Conservation (phyloP, 2,888 invertebrate species). For the Neuroscelio doddi region DNA sequence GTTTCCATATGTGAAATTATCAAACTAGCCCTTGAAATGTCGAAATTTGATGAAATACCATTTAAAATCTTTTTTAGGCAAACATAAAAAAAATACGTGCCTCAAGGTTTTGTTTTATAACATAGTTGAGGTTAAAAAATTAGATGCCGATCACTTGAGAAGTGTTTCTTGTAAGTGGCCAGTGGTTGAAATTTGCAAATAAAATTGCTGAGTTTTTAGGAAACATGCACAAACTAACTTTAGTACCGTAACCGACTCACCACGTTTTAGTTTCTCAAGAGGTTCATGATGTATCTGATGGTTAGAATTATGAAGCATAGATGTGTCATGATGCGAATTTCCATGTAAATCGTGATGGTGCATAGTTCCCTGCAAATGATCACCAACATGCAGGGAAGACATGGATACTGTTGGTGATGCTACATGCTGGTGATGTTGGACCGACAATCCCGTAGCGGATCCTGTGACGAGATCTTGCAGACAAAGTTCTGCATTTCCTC, state of each 20-base stretch:
- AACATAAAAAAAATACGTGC: too few relatives aligned
- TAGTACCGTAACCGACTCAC: conserved; percentile 74
- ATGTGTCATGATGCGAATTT: conserved; percentile 73
- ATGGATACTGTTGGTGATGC: conserved; percentile 74
- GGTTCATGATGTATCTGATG: conserved; percentile 82
- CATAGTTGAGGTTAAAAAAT: too few relatives aligned
- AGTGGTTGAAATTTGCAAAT: neutral
- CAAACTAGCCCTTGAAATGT: too few relatives aligned
- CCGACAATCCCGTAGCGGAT: conserved; percentile 73
- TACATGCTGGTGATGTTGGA: conserved; percentile 73
- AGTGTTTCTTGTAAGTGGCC: neutral
- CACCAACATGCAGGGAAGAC: conserved; percentile 72
- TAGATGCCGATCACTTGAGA: too few relatives aligned
- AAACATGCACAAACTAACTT: too few relatives aligned
- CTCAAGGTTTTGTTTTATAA: too few relatives aligned
- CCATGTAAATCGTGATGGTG: conserved; percentile 58
- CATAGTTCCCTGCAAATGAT: conserved; percentile 71
- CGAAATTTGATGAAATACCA: too few relatives aligned
- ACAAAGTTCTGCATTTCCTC: conserved; percentile 78
- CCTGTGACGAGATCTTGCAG: conserved; percentile 82
- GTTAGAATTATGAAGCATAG: conserved; percentile 77
- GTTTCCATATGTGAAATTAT: too few relatives aligned
- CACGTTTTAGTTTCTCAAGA: conserved; percentile 85
- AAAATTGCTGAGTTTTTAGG: too few relatives aligned
- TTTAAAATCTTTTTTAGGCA: too few relatives aligned